Conservation (phyloP, 2,113 vertebrate species). For the Salminus brasiliensis region DNA sequence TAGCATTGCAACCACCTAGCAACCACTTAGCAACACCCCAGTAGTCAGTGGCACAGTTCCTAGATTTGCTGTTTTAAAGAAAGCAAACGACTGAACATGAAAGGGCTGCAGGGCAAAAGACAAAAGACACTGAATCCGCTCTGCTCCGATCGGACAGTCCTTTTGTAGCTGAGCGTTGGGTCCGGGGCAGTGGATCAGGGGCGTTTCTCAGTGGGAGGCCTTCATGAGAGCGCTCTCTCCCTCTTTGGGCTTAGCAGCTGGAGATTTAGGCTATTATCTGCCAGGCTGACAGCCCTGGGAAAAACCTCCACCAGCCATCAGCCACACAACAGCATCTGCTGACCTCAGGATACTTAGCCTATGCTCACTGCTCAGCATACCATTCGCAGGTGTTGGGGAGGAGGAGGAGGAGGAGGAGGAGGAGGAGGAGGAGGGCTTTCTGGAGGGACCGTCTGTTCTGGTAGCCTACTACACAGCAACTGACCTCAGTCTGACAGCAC, state of each 20-base stretch:
- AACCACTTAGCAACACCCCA: too few species aligned
- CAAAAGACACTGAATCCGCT: constrained; percentile 40
- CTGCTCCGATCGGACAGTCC: constrained; percentile 63
- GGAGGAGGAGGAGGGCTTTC: neutral
- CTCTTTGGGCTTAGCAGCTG: constrained; percentile 46
- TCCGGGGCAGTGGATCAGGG: constrained; percentile 62
- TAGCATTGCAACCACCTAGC: too few species aligned
- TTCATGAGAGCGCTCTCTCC: constrained; percentile 44
- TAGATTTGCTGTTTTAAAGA: too few species aligned
- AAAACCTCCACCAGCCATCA: constrained; percentile 43
- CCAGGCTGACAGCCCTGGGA: constrained; percentile 32
- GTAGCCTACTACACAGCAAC: neutral
- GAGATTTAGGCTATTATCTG: constrained; percentile 62
- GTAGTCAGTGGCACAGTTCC: too few species aligned
- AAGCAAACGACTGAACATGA: too few species aligned
- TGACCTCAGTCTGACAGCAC: neutral
- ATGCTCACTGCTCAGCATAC: neutral
- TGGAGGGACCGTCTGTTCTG: neutral
- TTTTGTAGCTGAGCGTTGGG: constrained; percentile 61
- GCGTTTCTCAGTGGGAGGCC: constrained; percentile 63
- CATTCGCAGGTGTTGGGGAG: neutral
- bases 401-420: too few species aligned
- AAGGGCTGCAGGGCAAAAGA: too few species aligned
- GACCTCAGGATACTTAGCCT: constrained; percentile 56
- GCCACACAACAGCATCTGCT: constrained; percentile 63